Conservation (phyloP, 2,113 vertebrate genomes). For the Paradoxurus hermaphroditus region DNA sequence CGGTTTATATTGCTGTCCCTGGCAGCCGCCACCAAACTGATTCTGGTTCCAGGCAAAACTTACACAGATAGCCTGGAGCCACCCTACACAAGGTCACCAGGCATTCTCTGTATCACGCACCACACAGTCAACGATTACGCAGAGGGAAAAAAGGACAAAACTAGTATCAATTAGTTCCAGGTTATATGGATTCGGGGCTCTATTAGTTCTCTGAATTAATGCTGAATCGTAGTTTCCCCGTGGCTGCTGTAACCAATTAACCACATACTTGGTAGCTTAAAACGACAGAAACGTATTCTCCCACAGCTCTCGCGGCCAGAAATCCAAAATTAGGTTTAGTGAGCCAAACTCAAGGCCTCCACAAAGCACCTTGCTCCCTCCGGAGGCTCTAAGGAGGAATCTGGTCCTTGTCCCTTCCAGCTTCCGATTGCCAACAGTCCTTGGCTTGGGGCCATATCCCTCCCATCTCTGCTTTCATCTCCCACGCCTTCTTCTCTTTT, state of each 20-base stretch:
- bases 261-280: not conserved
- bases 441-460: not conserved
- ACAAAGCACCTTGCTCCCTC: not conserved
- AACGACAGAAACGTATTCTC: not conserved
- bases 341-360: not conserved
- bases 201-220: not conserved
- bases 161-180: not conserved
- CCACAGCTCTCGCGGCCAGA: not conserved
- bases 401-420: not conserved
- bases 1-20: not conserved
- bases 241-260: not conserved
- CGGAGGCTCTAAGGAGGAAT: not conserved
- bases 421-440: not conserved
- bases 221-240: not conserved
- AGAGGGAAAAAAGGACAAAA: not conserved
- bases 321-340: not conserved
- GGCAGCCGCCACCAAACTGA: not conserved
- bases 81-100: not conserved
- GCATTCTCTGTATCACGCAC: not conserved
- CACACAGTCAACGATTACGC: not conserved
- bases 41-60: not conserved
- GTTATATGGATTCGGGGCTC: not conserved
- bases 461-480: not conserved
- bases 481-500: not conserved
- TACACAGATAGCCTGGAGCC: not conserved